Conservation (phyloP, 2,888 invertebrate genomes). For the Chorisops tibialis region DNA sequence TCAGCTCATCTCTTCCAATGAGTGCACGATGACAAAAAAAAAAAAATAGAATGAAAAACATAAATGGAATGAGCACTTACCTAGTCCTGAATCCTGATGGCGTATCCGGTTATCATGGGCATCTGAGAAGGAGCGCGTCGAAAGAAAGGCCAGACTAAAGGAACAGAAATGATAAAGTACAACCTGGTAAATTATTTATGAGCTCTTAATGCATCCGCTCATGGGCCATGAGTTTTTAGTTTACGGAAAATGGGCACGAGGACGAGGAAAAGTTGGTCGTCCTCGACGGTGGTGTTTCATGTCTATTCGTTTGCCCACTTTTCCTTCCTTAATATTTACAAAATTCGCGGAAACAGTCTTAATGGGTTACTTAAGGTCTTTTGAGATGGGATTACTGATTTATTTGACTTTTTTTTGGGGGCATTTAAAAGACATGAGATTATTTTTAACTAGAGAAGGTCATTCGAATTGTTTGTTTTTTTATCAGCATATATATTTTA, state of each 20-base stretch:
- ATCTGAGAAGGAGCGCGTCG: background rate
- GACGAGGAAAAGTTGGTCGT: slow-evolving; percentile 11
- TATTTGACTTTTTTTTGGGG: slow-evolving; percentile 23
- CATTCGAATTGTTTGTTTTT: no score
- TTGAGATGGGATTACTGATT: slow-evolving; percentile 22
- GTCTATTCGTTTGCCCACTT: slow-evolving; percentile 15
- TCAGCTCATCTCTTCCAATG: slow-evolving; percentile 10
- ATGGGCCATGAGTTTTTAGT: slow-evolving; percentile 11
- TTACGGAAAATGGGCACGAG: slow-evolving; percentile 5
- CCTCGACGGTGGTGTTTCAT: slow-evolving; percentile 14
- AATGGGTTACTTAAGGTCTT: slow-evolving; percentile 26
- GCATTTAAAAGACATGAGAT: slow-evolving; percentile 10
- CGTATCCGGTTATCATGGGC: slow-evolving; percentile 10
- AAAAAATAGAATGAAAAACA: no score
- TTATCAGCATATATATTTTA: no score
- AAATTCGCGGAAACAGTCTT: slow-evolving; percentile 23
- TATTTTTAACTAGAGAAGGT: background rate
- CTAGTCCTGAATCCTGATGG: slow-evolving; percentile 20
- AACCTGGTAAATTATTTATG: slow-evolving; percentile 32
- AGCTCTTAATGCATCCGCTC: slow-evolving; percentile 31
- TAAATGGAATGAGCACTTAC: slow-evolving; percentile 18
- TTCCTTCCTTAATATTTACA: slow-evolving; percentile 20
- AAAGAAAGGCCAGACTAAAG: slow-evolving; percentile 4
- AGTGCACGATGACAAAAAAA: no score
- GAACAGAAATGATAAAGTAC: slow-evolving; percentile 25